Evolutionary conservation across 2,888 invertebrate species (phyloP), one percentile per base, ranked within the genome.

Genomic region (Epirrita christyi): DNA sequence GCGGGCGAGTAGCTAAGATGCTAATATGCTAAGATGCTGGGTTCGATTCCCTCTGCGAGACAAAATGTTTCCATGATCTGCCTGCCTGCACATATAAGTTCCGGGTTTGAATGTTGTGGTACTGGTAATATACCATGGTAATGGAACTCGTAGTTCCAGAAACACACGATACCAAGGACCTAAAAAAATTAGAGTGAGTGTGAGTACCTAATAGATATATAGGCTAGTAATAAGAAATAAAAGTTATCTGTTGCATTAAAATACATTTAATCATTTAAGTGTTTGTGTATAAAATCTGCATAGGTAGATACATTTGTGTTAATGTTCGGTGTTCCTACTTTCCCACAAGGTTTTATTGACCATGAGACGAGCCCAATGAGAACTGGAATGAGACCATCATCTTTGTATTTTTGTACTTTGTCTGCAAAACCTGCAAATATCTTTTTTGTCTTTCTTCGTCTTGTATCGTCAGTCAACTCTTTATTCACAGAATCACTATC

Each of bases 281-380:
- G 64, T 59, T 73, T 64, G 62, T 81, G 72, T 9, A 93, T 92
- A 66, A 92, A 93, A 64, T 90, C 85, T 43, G 91, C 71, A 63
- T 92, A 93, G 14, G 78, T 75, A 4, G 88, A 84, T 0, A 93
- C 92, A 64, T 92, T 92, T 0, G 93, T 93, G 64, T 91, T 93
- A 1, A 93, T 91, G 0, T 93, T 92, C 0, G 93, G 93, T 2
- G 92, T 89, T 4, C 92, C 92, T 52, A 69, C 76, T 43, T 81
- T 75, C 0, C 93, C 93, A 68, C 93, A 93, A 0, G 93, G 93
- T 0, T 80, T 77, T 0, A 90, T 72, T 0, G 93, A 93, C 93
- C 93, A 94, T 0, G 93, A 94, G 0, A 93, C 93, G 1, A 94
- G 73, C 28, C 94, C 94, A n/a, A 93, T 66, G 34, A 93, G 66